Conservation (phyloP, 64 coral and sea anemone species). For the Actinia tenebrosa region DNA sequence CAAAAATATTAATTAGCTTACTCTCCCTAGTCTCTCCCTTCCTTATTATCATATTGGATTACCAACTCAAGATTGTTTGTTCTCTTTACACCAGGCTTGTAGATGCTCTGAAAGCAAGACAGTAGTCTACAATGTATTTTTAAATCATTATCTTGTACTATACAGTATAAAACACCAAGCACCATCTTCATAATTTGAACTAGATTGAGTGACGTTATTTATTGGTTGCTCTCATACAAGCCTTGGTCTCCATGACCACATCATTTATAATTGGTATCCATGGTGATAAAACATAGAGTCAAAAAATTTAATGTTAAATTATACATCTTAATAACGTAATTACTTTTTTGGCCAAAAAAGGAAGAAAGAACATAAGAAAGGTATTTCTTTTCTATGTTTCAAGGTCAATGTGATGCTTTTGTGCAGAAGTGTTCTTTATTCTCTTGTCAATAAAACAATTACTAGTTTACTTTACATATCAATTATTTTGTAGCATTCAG, state of each 20-base stretch:
- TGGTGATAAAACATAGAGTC: background rate
- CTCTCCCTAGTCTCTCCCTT: background rate
- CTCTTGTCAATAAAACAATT: too few species aligned
- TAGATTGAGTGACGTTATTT: background rate
- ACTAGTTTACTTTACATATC: too few species aligned
- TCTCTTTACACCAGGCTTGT: slow-evolving; percentile 55
- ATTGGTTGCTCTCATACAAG: background rate
- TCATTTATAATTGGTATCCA: background rate
- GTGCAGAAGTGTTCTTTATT: too few species aligned
- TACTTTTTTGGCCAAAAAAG: background rate
- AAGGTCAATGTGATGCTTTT: too few species aligned
- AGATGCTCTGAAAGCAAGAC: slow-evolving; percentile 87
- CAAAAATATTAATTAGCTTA: background rate
- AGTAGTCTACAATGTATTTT: slow-evolving; percentile 29
- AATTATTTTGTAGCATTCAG: too few species aligned
- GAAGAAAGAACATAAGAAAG: too few species aligned
- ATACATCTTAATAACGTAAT: too few species aligned
- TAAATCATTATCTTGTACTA: background rate
- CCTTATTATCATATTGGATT: background rate
- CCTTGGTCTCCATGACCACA: background rate
- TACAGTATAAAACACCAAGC: background rate
- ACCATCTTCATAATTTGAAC: background rate
- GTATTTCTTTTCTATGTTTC: too few species aligned
- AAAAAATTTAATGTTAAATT: too few species aligned
- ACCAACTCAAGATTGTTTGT: background rate